These are phyloP conservation scores for Threskiornis aethiopicus DNA, from an alignment of 2,797 vertebrate species.

Conservation along the genomic window DNA sequence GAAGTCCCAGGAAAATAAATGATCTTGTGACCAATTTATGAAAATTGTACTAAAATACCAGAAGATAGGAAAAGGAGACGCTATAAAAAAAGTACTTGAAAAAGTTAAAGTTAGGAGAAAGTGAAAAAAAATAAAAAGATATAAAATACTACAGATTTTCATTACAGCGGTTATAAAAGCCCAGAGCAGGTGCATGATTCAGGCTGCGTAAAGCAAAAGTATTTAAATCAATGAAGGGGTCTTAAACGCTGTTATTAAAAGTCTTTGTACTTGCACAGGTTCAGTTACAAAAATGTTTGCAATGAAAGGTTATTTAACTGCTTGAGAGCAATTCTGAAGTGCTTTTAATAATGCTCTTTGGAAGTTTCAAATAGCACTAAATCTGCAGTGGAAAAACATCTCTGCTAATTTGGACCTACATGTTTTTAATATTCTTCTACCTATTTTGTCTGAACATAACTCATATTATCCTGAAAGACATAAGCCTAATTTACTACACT, in stretches of 20 bases:
- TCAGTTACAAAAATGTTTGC: conserved; percentile 2
- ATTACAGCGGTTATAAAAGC: neutral
- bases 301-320: neutral
- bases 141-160: neutral
- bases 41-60: neutral
- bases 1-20: neutral
- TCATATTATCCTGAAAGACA: neutral
- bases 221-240: neutral
- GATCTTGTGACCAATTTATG: neutral
- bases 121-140: neutral
- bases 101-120: neutral
- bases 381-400: neutral
- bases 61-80: neutral
- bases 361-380: neutral
- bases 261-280: neutral
- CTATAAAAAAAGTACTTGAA: neutral
- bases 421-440: neutral
- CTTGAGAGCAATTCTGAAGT: neutral
- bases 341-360: neutral
- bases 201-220: neutral
- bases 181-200: neutral
- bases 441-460: neutral
- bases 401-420: neutral
- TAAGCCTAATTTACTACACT: neutral
- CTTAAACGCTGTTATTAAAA: neutral